Conservation (phyloP, 2,888 invertebrate species). For the Aphodius sticticus region DNA sequence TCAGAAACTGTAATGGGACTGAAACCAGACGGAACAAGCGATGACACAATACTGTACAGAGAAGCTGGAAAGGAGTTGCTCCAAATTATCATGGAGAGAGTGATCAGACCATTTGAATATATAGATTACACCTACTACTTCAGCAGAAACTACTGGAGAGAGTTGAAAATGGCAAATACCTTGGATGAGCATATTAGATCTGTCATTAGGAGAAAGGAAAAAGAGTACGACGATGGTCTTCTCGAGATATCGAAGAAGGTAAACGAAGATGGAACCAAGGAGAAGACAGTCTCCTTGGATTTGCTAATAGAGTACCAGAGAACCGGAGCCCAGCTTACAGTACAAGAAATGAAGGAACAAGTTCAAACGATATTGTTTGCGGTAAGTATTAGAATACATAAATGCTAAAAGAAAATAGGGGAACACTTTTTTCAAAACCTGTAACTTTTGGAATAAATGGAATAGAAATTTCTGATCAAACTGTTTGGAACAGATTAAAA, state of each 20-base stretch:
- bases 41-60: background rate
- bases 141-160: background rate
- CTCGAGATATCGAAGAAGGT: background rate
- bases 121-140: background rate
- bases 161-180: background rate
- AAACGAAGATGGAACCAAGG: slow-evolving; percentile 36
- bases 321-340: background rate
- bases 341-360: slow-evolving; percentile 28
- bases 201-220: background rate
- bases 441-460: no score
- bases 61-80: background rate
- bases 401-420: no score
- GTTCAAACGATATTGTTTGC: slow-evolving; percentile 41
- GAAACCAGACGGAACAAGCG: background rate
- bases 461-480: no score
- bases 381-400: slow-evolving; percentile 28
- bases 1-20: background rate
- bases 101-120: background rate
- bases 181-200: background rate
- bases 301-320: background rate
- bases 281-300: slow-evolving; percentile 19
- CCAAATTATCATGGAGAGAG: background rate
- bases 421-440: no score
- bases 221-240: slow-evolving; percentile 6
- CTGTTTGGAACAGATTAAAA: no score